These are phyloP conservation scores for Stichopus chloronotus DNA, from an alignment of 35 echinoderm and acorn worm genomes.

Conservation along the genomic window DNA sequence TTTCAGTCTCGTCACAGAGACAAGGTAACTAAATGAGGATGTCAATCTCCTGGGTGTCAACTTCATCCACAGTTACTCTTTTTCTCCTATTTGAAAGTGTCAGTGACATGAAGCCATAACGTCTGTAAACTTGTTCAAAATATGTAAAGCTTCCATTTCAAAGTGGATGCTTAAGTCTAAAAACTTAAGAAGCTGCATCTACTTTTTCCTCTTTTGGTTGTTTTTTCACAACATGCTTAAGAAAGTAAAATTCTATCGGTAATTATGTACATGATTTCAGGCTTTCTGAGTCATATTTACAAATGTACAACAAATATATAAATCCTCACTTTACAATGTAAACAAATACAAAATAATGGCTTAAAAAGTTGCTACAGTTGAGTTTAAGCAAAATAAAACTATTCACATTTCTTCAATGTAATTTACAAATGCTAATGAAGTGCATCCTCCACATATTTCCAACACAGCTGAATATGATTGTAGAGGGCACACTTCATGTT, in stretches of 20 bases:
- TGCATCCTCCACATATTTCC: background rate
- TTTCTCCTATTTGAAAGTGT: no score
- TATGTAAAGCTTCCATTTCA: no score
- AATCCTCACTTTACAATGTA: constrained; percentile 10
- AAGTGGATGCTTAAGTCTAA: no score
- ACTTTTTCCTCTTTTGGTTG: no score
- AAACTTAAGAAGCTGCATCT: no score
- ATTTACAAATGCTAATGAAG: background rate
- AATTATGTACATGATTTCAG: constrained; percentile 12
- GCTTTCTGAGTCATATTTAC: constrained; percentile 2
- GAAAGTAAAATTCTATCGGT: background rate
- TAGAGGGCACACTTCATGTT: background rate
- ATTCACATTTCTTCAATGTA: background rate
- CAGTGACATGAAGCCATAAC: no score
- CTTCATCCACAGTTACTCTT: no score
- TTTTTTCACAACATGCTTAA: background rate
- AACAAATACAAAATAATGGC: constrained; percentile 10
- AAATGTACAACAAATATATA: constrained; percentile 9
- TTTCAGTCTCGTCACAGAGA: no score
- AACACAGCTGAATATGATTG: background rate
- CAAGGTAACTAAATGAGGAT: no score
- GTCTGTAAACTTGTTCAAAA: no score
- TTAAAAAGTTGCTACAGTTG: background rate
- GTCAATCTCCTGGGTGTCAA: no score
- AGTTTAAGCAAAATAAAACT: constrained; percentile 18